phyloP scores from a whole-genome alignment of 2,113 vertebrate species.

The Nannospalax galili region DNA sequence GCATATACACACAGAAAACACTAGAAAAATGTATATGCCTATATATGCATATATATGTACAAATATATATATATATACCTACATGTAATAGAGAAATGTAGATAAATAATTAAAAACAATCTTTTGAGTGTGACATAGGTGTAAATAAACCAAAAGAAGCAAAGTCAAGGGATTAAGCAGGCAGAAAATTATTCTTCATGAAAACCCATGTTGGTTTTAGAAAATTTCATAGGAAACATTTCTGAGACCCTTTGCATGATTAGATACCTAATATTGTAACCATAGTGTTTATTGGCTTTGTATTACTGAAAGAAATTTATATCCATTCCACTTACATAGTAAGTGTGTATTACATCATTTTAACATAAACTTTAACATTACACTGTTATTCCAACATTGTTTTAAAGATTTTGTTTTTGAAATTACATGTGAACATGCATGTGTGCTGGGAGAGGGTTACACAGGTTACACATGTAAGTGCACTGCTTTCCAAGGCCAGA shows the following conservation, averaged over 20 bases:
- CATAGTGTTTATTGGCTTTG: neutral
- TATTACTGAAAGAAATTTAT: neutral
- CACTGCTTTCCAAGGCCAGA: neutral
- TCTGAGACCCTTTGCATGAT: neutral
- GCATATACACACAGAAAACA: too few species aligned
- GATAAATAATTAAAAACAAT: neutral
- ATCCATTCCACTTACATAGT: neutral
- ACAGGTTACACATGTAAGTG: neutral
- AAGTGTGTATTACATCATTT: neutral
- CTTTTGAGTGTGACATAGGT: neutral
- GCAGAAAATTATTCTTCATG: neutral
- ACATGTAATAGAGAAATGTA: neutral
- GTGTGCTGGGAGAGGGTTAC: too few species aligned
- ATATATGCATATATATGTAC: neutral
- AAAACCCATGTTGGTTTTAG: neutral
- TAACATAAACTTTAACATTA: neutral
- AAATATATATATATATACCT: neutral
- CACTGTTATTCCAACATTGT: neutral
- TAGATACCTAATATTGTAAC: neutral
- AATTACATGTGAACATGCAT: neutral
- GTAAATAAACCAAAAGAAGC: neutral
- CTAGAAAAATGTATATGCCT: too few species aligned
- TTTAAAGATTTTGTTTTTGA: neutral
- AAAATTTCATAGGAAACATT: neutral
- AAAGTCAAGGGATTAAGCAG: too few species aligned